Percentiles rank a stretch among this genome's conserved stretches.
Evolutionary conservation across 2,113 vertebrate species (phyloP).

Genomic region (Triplophysa siluroides): DNA sequence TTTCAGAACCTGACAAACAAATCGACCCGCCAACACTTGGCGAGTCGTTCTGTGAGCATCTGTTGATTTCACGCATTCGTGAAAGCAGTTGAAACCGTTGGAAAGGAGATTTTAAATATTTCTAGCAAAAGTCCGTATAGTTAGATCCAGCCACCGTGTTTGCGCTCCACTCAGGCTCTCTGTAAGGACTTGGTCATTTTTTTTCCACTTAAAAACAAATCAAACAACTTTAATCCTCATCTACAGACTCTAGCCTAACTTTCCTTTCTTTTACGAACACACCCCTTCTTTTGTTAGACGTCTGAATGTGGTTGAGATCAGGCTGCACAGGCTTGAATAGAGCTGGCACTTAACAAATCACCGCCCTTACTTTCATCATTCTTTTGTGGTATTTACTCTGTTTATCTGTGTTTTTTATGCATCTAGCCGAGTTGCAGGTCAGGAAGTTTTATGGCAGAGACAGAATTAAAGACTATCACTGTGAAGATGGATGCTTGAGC

Average conservation of each 20-base stretch:
- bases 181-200: background rate
- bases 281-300: conserved; percentile 35
- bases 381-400: conserved; percentile 5
- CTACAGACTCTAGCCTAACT: background rate
- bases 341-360: conserved; percentile 45
- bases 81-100: conserved; percentile 8
- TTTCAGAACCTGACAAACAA: conserved; percentile 23
- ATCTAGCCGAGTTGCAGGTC: conserved; percentile 14
- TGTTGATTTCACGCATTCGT: conserved; percentile 28
- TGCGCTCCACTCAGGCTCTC: background rate
- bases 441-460: background rate
- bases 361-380: conserved; percentile 13
- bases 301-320: conserved; percentile 47
- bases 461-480: background rate
- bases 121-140: background rate
- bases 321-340: conserved; percentile 38
- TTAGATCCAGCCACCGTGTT: background rate
- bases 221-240: conserved; percentile 21
- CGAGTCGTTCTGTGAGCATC: conserved; percentile 25
- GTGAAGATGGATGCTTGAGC: background rate
- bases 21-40: conserved; percentile 33
- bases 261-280: conserved; percentile 28
- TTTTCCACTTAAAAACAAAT: conserved; percentile 22
- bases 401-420: conserved; percentile 28
- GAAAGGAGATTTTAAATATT: background rate